A percentile compares a stretch with the other conserved stretches of the same genome.
phyloP scores from a whole-genome alignment of 2,113 vertebrate species.

The Platysteira castanea region DNA sequence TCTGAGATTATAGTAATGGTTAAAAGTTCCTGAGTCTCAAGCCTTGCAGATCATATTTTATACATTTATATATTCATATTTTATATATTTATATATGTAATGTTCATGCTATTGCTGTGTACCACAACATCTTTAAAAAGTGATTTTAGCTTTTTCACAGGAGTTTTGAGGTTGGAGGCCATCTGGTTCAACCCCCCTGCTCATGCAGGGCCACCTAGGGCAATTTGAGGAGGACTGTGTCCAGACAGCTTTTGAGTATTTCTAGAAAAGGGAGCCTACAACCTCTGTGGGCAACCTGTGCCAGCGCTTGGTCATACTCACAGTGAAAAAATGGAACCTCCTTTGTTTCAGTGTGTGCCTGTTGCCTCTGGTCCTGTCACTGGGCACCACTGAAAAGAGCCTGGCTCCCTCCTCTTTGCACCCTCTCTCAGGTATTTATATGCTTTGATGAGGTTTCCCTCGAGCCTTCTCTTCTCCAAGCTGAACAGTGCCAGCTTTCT shows the following conservation, averaged over 20 bases:
- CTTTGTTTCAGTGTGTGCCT: neutral
- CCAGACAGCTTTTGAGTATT: neutral
- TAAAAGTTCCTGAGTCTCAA: neutral
- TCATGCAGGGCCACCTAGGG: neutral
- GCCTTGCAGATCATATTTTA: neutral
- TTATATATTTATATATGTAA: neutral
- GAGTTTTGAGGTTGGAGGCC: neutral
- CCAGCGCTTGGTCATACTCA: accelerated
- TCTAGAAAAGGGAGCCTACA: neutral
- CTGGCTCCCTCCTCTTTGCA: neutral
- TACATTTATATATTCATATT: neutral
- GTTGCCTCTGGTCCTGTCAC: neutral
- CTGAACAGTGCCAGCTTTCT: neutral
- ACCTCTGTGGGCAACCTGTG: neutral
- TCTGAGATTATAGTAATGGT: neutral
- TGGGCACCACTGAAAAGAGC: neutral
- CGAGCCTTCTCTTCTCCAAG: neutral
- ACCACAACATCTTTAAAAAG: neutral
- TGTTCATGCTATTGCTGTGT: neutral
- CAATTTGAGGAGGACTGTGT: too few relatives aligned
- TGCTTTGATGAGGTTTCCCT: neutral
- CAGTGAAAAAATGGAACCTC: neutral
- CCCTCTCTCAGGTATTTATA: neutral
- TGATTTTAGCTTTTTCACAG: neutral
- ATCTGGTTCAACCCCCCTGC: accelerated